phyloP scores from a whole-genome alignment of 2,888 invertebrate genomes.

The Amblyteles armatorius region DNA sequence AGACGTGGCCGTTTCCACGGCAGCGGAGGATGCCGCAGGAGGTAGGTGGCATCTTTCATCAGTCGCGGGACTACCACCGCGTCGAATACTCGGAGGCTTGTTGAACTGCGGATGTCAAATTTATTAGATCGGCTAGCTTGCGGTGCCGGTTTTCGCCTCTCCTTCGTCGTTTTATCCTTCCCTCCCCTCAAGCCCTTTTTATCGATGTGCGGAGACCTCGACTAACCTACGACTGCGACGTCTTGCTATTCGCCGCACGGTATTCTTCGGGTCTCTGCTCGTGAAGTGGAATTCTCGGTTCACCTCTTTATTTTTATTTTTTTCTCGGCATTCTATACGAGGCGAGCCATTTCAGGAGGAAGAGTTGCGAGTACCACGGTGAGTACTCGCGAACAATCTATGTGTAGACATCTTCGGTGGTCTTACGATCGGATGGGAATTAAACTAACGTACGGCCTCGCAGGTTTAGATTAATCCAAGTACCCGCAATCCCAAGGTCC shows the following conservation, averaged over 20 bases:
- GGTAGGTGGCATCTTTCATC: slow-evolving; percentile 45
- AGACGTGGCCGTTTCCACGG: slow-evolving; percentile 30
- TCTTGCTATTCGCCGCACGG: slow-evolving; percentile 17
- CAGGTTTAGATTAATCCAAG: too few relatives aligned
- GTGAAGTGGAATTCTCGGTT: neutral
- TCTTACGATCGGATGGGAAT: too few relatives aligned
- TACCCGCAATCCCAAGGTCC: too few relatives aligned
- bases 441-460: too few relatives aligned
- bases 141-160: slow-evolving; percentile 10
- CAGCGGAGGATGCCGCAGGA: neutral
- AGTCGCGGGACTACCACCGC: slow-evolving; percentile 47
- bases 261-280: neutral
- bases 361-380: too few relatives aligned
- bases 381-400: too few relatives aligned
- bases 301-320: slow-evolving; percentile 16
- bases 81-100: slow-evolving; percentile 69
- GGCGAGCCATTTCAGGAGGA: too few relatives aligned
- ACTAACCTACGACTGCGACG: slow-evolving; percentile 12
- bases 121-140: slow-evolving; percentile 70
- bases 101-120: slow-evolving; percentile 72
- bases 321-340: too few relatives aligned
- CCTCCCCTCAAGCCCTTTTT: neutral
- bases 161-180: neutral
- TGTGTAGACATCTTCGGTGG: too few relatives aligned
- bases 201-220: slow-evolving; percentile 26